Base-by-base conservation (phyloP, 2,797 vertebrate genomes). In the Oophaga sylvatica region DNA sequence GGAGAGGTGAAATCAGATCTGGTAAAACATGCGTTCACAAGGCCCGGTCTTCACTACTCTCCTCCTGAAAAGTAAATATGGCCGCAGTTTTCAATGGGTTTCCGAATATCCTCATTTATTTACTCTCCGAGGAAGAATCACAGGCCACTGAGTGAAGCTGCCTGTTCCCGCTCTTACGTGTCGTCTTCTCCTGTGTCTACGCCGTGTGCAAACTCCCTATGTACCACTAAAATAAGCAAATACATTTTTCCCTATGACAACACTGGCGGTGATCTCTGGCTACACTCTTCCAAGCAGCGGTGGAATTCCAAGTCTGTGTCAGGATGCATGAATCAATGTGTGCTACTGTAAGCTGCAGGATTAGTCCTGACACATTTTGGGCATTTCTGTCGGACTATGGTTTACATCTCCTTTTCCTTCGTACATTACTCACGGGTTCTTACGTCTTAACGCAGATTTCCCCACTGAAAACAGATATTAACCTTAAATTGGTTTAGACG, bases 1-100 rank as follows among this genome's bases (percentile, higher is more conserved):
- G 31, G 68, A 81, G 71, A 53, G 53, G 80, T 89, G 87, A 89
- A 85, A 89, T 70, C 79, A 89, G 87, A 89, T 81, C 87, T 70
- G 31, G 79, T 89, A 85, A 81, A 81, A 81, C 85, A 81, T 86
- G 83, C 83, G 48, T 62, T 83, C 70, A 77, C 70, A 76, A 78
- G 75, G 79, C 62, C 35, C 17, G 56, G 29, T 73, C 81, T 89
- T 86, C 83, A 76, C 79, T 78, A 81, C 56, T 63, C 79, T 22
- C 16, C 67, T 56, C 48, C 78, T 86, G 48, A 35, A 85, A 85
- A 56, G 57, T 82, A 89, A 89, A 89, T 78, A 89, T 35, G 35
- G 60, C 75, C 10, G 11, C 59, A n/a, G 60, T 56, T 79, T 76
- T 89, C 87, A 85, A 78, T 85, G 68, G 62, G 87, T 70, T 86